Conservation (phyloP, 1,140 invertebrate genomes). For the Thereuonema tuberculata region DNA sequence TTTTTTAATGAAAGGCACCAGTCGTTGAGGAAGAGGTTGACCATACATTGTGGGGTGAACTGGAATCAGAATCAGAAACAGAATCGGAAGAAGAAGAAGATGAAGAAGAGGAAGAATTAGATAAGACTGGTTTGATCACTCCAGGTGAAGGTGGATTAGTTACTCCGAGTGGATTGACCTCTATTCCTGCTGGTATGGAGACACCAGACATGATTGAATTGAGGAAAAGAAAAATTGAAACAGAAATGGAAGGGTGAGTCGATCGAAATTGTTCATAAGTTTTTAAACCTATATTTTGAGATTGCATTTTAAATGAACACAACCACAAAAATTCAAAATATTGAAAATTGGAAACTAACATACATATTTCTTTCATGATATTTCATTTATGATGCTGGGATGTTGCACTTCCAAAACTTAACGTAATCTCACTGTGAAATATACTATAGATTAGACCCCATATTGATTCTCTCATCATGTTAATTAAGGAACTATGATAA, state of each 20-base stretch:
- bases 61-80: constrained; percentile 68
- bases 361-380: too few relatives aligned
- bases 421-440: too few relatives aligned
- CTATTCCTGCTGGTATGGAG: constrained; percentile 87
- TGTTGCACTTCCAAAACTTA: too few relatives aligned
- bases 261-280: not conserved
- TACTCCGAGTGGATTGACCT: constrained; percentile 75
- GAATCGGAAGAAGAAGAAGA: constrained; percentile 60
- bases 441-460: too few relatives aligned
- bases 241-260: constrained; percentile 81
- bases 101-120: constrained; percentile 37
- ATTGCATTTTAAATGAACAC: not conserved
- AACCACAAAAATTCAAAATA: too few relatives aligned
- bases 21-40: constrained; percentile 76
- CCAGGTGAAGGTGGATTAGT: constrained; percentile 52
- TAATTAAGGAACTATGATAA: too few relatives aligned
- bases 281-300: not conserved
- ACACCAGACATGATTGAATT: constrained; percentile 97
- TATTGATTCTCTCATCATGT: too few relatives aligned
- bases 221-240: constrained; percentile 91
- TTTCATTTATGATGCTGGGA: too few relatives aligned
- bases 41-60: constrained; percentile 86
- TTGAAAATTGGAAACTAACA: too few relatives aligned
- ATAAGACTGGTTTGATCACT: constrained; percentile 27
- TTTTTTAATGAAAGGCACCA: constrained; percentile 20